Evolutionary conservation across 2,888 invertebrate species (phyloP).

Genomic region (Tanytarsus gracilentus): DNA sequence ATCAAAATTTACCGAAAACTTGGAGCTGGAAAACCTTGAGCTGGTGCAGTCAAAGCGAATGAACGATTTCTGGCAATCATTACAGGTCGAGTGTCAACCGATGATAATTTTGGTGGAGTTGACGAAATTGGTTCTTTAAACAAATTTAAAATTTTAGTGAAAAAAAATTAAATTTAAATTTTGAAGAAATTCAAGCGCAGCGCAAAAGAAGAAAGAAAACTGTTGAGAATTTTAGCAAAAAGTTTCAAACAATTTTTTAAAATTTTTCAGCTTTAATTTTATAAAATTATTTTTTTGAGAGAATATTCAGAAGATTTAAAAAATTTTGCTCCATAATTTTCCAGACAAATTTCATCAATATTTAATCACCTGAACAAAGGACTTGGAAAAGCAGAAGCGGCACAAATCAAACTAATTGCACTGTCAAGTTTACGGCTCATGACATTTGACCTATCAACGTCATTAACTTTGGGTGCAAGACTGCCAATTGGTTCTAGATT

Average conservation of each 20-base stretch:
- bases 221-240: too few species aligned
- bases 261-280: too few species aligned
- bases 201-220: too few species aligned
- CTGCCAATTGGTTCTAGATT: neutral
- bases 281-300: too few species aligned
- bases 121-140: constrained; percentile 49
- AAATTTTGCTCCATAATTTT: too few species aligned
- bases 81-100: constrained; percentile 43
- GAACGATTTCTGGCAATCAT: constrained; percentile 43
- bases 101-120: constrained; percentile 48
- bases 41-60: constrained; percentile 61
- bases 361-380: constrained; percentile 36
- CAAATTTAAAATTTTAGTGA: constrained; percentile 31
- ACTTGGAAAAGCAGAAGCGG: constrained; percentile 50
- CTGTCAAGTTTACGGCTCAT: neutral
- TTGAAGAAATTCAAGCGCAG: neutral
- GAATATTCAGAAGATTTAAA: too few species aligned
- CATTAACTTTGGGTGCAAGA: neutral
- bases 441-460: neutral
- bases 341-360: too few species aligned
- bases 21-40: constrained; percentile 67
- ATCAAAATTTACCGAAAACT: constrained; percentile 51
- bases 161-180: neutral
- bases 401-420: constrained; percentile 37
- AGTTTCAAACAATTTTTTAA: too few species aligned